Percentiles rank a stretch among this genome's conserved stretches.
phyloP scores from a whole-genome alignment of 2,888 invertebrate species.

The Clunio marinus region DNA sequence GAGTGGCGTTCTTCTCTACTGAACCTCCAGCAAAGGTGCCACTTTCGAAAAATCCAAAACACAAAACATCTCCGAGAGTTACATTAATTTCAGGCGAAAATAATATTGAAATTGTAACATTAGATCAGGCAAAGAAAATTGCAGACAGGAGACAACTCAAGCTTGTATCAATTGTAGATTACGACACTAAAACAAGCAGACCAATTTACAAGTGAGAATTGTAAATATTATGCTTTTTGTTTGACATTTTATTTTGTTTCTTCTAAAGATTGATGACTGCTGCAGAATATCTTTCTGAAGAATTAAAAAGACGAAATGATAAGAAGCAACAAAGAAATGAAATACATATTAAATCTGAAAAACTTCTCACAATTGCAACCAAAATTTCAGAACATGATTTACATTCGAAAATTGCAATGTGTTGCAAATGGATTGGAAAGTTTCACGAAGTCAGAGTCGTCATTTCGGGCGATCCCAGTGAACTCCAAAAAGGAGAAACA shows the following conservation, averaged over 20 bases:
- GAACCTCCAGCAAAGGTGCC: neutral
- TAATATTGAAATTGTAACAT: slow-evolving; percentile 57
- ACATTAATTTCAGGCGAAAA: slow-evolving; percentile 61
- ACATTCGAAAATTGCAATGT: slow-evolving; percentile 46
- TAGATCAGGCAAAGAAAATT: slow-evolving; percentile 66
- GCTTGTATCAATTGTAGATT: slow-evolving; percentile 64
- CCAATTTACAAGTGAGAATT: slow-evolving; percentile 59
- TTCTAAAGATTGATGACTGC: slow-evolving; percentile 59
- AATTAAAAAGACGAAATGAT: slow-evolving; percentile 46
- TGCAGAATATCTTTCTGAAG: slow-evolving; percentile 61
- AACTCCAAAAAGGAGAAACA: slow-evolving; percentile 31
- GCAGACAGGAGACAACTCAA: slow-evolving; percentile 65
- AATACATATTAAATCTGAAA: slow-evolving; percentile 42
- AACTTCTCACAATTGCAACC: slow-evolving; percentile 45
- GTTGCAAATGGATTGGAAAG: slow-evolving; percentile 47
- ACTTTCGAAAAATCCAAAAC: slow-evolving; percentile 11
- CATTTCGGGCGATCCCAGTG: slow-evolving; percentile 43
- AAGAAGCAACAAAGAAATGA: slow-evolving; percentile 40
- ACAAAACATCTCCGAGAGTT: slow-evolving; percentile 52
- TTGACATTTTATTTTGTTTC: neutral
- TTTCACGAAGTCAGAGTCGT: slow-evolving; percentile 45
- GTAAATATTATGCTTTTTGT: neutral
- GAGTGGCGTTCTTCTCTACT: neutral
- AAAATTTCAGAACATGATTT: slow-evolving; percentile 49
- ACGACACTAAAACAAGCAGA: slow-evolving; percentile 63